A percentile compares a stretch with the other conserved stretches of the same genome.
Conservation (phyloP, 2,113 vertebrate species). For the Poecilia latipinna region DNA sequence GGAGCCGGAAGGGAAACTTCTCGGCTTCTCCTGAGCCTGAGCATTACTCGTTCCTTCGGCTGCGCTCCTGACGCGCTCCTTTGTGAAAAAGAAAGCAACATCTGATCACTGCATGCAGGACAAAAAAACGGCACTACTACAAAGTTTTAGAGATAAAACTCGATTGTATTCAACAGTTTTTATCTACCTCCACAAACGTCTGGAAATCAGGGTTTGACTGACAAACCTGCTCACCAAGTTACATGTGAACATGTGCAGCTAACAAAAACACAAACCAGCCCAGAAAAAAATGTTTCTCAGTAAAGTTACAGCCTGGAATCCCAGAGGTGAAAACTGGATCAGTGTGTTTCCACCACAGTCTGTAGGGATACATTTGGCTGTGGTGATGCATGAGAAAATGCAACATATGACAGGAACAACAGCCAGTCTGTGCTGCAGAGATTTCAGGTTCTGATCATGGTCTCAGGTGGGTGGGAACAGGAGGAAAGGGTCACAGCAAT, state of each 20-base stretch:
- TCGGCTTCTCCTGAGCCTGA: slow-evolving; percentile 62
- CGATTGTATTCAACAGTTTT: too few relatives aligned
- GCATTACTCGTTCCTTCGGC: slow-evolving; percentile 44
- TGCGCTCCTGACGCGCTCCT: slow-evolving; percentile 82
- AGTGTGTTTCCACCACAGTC: not conserved
- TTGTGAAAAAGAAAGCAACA: not conserved
- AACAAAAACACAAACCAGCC: not conserved
- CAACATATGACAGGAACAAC: too few relatives aligned
- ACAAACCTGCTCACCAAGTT: too few relatives aligned
- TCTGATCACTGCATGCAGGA: not conserved
- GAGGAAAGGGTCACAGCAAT: not conserved
- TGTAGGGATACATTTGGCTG: not conserved
- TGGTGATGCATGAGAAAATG: not conserved
- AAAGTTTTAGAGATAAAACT: not conserved
- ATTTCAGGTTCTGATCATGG: not conserved
- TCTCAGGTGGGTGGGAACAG: not conserved
- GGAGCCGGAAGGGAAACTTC: slow-evolving; percentile 45
- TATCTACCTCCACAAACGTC: too few relatives aligned
- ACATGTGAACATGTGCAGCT: too few relatives aligned
- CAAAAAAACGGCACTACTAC: not conserved
- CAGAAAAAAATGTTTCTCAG: not conserved
- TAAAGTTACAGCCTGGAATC: not conserved
- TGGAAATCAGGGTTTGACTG: too few relatives aligned
- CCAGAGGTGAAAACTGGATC: not conserved
- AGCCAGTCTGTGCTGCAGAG: not conserved